Conservation (phyloP, 2,113 vertebrate species). For the Rostratula benghalensis region DNA sequence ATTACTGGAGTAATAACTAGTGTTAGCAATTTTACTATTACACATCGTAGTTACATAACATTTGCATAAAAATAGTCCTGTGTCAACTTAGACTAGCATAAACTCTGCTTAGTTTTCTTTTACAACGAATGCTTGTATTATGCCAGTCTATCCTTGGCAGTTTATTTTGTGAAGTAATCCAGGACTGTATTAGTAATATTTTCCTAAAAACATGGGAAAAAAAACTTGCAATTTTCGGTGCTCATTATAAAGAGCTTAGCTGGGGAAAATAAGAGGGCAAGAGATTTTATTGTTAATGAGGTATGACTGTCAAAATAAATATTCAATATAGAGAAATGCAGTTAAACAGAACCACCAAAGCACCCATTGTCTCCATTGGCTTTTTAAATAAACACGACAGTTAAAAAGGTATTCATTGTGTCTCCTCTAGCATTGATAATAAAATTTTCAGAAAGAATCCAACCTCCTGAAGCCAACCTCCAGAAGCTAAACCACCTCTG, state of each 20-base stretch:
- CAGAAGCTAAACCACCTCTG: neutral
- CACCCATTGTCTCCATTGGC: neutral
- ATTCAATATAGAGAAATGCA: neutral
- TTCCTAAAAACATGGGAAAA: neutral
- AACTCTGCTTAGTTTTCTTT: neutral
- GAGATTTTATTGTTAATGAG: neutral
- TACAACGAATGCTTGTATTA: neutral
- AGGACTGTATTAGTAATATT: neutral
- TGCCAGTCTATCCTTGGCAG: neutral
- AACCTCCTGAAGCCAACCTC: neutral
- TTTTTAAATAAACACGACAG: neutral
- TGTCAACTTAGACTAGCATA: neutral
- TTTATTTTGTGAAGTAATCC: neutral
- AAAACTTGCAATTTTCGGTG: neutral
- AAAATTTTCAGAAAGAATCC: neutral
- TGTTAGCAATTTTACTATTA: neutral
- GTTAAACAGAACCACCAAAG: neutral
- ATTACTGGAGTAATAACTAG: neutral
- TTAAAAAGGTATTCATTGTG: neutral
- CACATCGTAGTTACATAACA: neutral
- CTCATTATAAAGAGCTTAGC: neutral
- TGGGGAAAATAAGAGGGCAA: neutral
- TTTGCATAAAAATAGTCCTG: neutral
- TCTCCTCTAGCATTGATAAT: neutral
- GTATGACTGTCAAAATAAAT: neutral